Conservation (phyloP, 1,140 invertebrate species). For the Plodia interpunctella region DNA sequence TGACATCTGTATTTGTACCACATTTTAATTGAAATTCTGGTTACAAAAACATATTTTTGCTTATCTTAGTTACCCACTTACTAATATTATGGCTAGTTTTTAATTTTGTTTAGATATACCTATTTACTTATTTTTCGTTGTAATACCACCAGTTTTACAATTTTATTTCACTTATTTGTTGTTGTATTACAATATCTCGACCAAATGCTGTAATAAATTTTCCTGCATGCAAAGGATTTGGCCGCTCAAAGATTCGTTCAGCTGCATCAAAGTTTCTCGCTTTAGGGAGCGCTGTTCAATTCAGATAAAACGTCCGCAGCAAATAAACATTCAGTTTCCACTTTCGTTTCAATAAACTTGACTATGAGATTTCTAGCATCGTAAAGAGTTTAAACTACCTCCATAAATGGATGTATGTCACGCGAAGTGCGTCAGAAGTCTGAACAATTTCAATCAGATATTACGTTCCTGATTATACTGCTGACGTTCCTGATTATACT, state of each 20-base stretch:
- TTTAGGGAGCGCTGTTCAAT: not conserved
- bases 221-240: not conserved
- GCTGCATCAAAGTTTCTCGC: conserved; percentile 5
- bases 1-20: too few relatives aligned
- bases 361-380: not conserved
- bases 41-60: too few relatives aligned
- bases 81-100: too few relatives aligned
- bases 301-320: not conserved
- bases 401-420: not conserved
- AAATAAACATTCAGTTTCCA: conserved; percentile 1
- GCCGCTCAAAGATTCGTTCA: not conserved
- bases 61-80: too few relatives aligned
- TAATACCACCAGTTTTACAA: too few relatives aligned
- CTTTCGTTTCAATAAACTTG: conserved; percentile 2
- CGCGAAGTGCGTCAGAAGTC: not conserved
- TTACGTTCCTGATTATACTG: not conserved
- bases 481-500: not conserved
- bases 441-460: conserved; percentile 5
- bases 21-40: too few relatives aligned
- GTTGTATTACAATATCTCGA: too few relatives aligned
- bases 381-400: not conserved
- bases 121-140: too few relatives aligned
- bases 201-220: not conserved
- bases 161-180: too few relatives aligned
- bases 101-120: too few relatives aligned